Conservation (phyloP, 2,113 vertebrate species). For the Paradoxurus hermaphroditus region DNA sequence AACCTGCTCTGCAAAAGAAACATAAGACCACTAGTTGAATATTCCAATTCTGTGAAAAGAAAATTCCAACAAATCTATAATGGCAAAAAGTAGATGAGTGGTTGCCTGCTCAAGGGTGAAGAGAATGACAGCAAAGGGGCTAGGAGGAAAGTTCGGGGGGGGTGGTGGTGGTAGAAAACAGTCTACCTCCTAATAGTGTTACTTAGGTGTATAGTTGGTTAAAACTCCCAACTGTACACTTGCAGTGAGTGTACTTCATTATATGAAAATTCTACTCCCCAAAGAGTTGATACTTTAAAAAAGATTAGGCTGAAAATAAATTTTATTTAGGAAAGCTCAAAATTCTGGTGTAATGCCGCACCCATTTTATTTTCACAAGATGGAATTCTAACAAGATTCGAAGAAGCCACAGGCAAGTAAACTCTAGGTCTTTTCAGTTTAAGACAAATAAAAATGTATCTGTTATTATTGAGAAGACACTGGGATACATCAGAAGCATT, state of each 20-base stretch:
- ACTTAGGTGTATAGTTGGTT: background rate
- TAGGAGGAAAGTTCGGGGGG: background rate
- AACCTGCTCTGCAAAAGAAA: background rate
- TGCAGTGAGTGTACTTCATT: background rate
- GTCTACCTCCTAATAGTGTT: background rate
- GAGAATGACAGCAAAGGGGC: background rate
- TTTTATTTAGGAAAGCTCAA: background rate
- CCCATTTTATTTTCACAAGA: background rate
- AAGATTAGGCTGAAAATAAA: background rate
- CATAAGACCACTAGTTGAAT: too few relatives aligned
- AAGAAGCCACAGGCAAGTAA: background rate
- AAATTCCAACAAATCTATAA: background rate
- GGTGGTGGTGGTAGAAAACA: background rate
- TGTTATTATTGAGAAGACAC: background rate
- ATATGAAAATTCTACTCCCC: background rate
- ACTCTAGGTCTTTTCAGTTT: background rate
- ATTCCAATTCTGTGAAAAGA: constrained; percentile 16
- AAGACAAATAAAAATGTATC: constrained; percentile 18
- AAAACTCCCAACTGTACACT: background rate
- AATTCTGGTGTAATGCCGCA: background rate
- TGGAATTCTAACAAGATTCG: constrained; percentile 7
- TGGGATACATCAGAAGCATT: background rate
- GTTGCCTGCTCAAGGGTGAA: background rate
- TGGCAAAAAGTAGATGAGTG: background rate
- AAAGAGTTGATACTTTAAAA: background rate